A percentile compares a stretch with the other conserved stretches of the same genome.
These are phyloP conservation scores for Microcebus tavaratra DNA, from an alignment of 2,113 vertebrate genomes.

Conservation along the genomic window DNA sequence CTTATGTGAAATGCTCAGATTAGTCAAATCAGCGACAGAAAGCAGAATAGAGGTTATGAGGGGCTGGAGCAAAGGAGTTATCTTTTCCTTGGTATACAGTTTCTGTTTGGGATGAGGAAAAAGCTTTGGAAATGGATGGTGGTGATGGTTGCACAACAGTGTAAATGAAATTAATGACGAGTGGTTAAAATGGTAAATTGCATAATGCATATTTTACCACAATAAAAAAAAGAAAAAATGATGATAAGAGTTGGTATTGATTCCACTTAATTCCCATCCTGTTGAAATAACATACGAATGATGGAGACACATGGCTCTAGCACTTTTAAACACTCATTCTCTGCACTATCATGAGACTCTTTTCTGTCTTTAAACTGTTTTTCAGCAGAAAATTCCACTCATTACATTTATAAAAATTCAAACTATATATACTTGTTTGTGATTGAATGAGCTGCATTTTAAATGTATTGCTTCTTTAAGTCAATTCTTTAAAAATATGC, in stretches of 20 bases:
- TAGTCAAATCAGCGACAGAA: background rate
- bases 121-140: background rate
- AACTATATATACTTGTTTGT: rapidly evolving
- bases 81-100: background rate
- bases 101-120: background rate
- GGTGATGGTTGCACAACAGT: background rate
- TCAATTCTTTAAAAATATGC: background rate
- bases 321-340: background rate
- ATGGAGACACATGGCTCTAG: background rate
- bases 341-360: background rate
- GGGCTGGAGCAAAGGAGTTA: background rate
- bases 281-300: background rate
- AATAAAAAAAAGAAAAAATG: background rate
- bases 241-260: background rate
- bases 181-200: background rate
- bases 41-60: no score
- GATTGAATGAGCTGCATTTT: background rate
- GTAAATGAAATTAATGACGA: background rate
- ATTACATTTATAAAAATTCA: background rate
- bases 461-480: background rate
- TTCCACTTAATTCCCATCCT: background rate
- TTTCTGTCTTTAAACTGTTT: background rate
- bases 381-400: background rate
- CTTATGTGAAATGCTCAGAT: background rate
- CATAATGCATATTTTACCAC: background rate